Evolutionary conservation across 2,888 invertebrate species (phyloP).

Genomic region (Scotopteryx bipunctaria): DNA sequence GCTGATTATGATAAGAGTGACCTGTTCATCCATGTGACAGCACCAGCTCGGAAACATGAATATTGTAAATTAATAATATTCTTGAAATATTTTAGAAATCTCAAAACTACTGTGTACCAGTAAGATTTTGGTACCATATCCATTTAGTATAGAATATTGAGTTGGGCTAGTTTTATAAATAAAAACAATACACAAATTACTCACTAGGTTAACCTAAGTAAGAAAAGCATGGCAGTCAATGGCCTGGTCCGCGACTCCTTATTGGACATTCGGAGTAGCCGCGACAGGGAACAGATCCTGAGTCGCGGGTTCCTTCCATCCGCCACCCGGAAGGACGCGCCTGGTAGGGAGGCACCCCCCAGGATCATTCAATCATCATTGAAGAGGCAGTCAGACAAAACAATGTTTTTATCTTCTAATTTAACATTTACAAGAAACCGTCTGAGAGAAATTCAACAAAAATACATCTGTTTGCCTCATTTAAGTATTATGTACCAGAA

Average conservation of each 20-base stretch:
- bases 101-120: no score
- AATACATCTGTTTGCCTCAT: conserved; percentile 17
- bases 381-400: conserved; percentile 22
- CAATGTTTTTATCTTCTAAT: not conserved
- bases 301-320: conserved; percentile 84
- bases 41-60: not conserved
- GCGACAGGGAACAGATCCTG: conserved; percentile 81
- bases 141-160: no score
- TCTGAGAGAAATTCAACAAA: no score
- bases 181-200: no score
- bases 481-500: not conserved
- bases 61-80: not conserved
- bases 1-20: not conserved
- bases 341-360: conserved; percentile 84
- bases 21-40: not conserved
- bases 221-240: conserved; percentile 60
- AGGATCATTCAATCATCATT: conserved; percentile 64
- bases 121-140: no score
- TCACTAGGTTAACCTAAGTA: conserved; percentile 8
- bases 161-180: no score
- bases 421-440: no score
- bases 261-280: conserved; percentile 84
- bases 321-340: conserved; percentile 85
- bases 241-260: conserved; percentile 84
- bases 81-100: not conserved